Conservation (phyloP, 1,140 invertebrate species). For the Belonocnema kinseyi region DNA sequence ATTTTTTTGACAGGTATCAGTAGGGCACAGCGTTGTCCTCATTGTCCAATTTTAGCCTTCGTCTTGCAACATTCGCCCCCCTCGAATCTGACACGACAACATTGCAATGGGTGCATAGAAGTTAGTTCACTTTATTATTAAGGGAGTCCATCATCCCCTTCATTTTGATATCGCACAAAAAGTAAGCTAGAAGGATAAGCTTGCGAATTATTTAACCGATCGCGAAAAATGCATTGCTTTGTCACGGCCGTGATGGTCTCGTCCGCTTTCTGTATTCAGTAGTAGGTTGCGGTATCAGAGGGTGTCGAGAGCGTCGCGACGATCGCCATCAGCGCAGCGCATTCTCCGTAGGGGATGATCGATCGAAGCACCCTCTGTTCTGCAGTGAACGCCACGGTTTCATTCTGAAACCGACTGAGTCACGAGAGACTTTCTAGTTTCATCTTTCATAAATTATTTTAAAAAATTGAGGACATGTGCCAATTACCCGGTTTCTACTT, state of each 20-base stretch:
- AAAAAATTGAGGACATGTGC: too few species aligned
- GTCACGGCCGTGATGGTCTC: slow-evolving; percentile 39
- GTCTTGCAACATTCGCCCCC: not conserved
- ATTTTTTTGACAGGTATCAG: slow-evolving; percentile 53
- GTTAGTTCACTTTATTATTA: not conserved
- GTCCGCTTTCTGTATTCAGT: slow-evolving; percentile 40
- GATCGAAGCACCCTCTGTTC: slow-evolving; percentile 57
- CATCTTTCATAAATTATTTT: too few species aligned
- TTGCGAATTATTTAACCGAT: not conserved
- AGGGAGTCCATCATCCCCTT: not conserved
- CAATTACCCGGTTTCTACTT: too few species aligned
- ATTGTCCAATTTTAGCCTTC: slow-evolving; percentile 24
- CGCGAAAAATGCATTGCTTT: not conserved
- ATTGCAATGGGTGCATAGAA: not conserved
- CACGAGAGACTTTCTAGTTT: not conserved
- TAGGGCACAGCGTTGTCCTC: slow-evolving; percentile 37
- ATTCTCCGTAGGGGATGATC: slow-evolving; percentile 54
- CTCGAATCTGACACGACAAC: not conserved
- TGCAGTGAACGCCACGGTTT: not conserved
- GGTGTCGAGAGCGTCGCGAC: slow-evolving; percentile 55
- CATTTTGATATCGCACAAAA: not conserved
- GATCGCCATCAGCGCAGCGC: slow-evolving; percentile 57
- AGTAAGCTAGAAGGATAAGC: not conserved
- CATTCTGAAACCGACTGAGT: slow-evolving; percentile 32
- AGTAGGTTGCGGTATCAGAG: slow-evolving; percentile 42